These are phyloP conservation scores for Eira barbara DNA, from an alignment of 2,113 vertebrate species.

Conservation along the genomic window DNA sequence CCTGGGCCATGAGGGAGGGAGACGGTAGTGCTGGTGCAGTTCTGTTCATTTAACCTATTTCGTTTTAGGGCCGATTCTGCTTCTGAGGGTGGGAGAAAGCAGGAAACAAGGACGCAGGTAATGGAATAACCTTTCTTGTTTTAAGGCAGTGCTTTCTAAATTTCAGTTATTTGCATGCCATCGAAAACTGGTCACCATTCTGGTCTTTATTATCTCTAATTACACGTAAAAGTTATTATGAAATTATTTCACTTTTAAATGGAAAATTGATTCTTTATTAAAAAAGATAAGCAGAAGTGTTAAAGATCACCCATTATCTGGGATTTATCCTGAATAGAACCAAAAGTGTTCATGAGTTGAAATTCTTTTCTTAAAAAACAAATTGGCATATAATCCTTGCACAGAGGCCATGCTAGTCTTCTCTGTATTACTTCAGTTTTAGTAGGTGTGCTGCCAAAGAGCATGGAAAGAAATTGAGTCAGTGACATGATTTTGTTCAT, in stretches of 20 bases:
- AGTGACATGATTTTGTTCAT: background rate
- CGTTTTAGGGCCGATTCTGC: conserved; percentile 42
- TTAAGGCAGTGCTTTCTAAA: background rate
- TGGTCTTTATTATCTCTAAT: background rate
- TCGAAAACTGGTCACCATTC: background rate
- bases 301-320: background rate
- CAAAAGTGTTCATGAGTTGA: background rate
- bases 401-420: too few species aligned
- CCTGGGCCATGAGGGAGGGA: too few species aligned
- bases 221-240: background rate
- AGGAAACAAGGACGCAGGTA: background rate
- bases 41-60: background rate
- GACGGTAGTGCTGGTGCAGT: too few species aligned
- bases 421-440: too few species aligned
- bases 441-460: too few species aligned
- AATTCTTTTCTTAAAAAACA: background rate
- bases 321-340: background rate
- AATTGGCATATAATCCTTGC: too few species aligned
- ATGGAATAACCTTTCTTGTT: background rate
- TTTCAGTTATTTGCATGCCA: background rate
- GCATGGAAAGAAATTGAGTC: background rate
- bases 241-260: background rate
- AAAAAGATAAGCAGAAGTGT: background rate
- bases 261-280: background rate
- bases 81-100: background rate